Percentiles rank a stretch among this genome's conserved stretches.
phyloP scores from a whole-genome alignment of 2,888 invertebrate species.

The Rotaria sp. region DNA sequence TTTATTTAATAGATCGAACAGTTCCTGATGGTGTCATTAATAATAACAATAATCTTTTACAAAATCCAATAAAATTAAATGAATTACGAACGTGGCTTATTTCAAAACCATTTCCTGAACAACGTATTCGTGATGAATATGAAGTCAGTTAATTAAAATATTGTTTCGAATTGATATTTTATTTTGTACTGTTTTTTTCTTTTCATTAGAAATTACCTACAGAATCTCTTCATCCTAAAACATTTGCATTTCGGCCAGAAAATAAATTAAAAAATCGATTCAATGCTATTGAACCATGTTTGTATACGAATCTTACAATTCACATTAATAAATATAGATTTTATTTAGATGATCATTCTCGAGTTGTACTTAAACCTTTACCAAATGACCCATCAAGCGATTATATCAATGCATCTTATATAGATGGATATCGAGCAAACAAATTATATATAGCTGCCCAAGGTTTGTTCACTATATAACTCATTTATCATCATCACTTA shows the following conservation, averaged over 20 bases:
- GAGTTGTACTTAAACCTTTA: slow-evolving; percentile 49
- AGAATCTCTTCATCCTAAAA: not conserved
- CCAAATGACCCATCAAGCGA: slow-evolving; percentile 49
- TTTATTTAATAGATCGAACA: not conserved
- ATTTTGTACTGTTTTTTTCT: not conserved
- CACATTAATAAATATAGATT: not conserved
- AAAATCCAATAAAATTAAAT: slow-evolving; percentile 2
- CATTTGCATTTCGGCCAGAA: not conserved
- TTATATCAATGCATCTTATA: slow-evolving; percentile 54
- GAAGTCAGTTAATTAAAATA: not conserved
- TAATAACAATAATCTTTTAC: not conserved
- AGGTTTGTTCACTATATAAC: not conserved
- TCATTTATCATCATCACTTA: too few relatives aligned
- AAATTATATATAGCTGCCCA: slow-evolving; percentile 37
- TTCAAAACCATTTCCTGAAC: slow-evolving; percentile 14
- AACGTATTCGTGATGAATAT: slow-evolving; percentile 23
- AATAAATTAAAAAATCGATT: slow-evolving; percentile 20
- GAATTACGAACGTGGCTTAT: slow-evolving; percentile 10
- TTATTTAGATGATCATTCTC: slow-evolving; percentile 52
- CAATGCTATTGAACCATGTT: slow-evolving; percentile 22
- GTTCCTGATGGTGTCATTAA: not conserved
- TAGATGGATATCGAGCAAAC: slow-evolving; percentile 45
- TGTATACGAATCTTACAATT: not conserved
- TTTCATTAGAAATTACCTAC: not conserved
- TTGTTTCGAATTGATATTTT: not conserved